These are phyloP conservation scores for Nematostella vectensis DNA, from an alignment of 92 coral and sea anemone genomes.

Conservation along the genomic window DNA sequence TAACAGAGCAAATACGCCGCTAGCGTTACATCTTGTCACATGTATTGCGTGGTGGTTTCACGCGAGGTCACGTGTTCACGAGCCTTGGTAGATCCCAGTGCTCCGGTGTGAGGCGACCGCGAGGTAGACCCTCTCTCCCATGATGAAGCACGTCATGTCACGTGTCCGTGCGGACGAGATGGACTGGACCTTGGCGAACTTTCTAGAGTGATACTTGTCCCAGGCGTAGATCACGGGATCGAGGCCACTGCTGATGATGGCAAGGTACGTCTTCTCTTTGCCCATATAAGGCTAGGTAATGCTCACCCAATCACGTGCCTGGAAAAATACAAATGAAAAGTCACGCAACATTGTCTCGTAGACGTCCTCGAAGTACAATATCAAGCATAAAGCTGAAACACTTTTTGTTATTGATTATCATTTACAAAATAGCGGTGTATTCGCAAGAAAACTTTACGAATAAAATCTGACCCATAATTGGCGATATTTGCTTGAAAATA, in stretches of 20 bases:
- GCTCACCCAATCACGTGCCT: conserved; percentile 87
- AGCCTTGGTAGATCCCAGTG: conserved; percentile 75
- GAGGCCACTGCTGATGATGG: conserved; percentile 63
- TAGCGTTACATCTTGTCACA: too few species aligned
- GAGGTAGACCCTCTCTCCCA: conserved; percentile 76
- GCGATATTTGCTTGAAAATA: too few species aligned
- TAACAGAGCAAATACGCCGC: too few species aligned
- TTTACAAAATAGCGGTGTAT: too few species aligned
- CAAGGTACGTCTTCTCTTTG: conserved; percentile 82
- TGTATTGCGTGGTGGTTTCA: too few species aligned
- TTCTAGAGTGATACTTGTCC: conserved; percentile 61
- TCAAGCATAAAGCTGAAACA: too few species aligned
- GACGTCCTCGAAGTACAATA: too few species aligned
- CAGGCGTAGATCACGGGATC: conserved; percentile 81
- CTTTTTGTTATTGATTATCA: too few species aligned
- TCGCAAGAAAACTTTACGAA: too few species aligned
- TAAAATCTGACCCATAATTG: too few species aligned
- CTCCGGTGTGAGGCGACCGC: conserved; percentile 75
- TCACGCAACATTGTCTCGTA: too few species aligned
- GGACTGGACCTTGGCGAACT: conserved; percentile 76
- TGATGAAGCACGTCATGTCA: conserved; percentile 91
- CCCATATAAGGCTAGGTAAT: conserved; percentile 90
- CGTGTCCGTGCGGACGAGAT: conserved; percentile 71
- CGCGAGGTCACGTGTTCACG: too few species aligned
- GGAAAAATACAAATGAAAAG: conserved; percentile 3